Conservation (phyloP, 1,140 invertebrate genomes). For the Chelonus insularis region DNA sequence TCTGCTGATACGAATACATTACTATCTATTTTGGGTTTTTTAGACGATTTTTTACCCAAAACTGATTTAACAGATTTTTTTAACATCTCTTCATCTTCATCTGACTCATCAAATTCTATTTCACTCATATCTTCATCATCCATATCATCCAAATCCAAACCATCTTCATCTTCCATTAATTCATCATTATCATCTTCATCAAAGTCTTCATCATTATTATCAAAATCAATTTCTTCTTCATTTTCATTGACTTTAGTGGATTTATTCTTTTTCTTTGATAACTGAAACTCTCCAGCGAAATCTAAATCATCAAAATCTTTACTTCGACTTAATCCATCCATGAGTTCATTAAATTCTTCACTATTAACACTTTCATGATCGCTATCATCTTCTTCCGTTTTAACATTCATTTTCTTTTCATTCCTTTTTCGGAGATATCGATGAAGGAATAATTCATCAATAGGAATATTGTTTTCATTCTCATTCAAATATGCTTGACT, state of each 20-base stretch:
- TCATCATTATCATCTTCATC: slow-evolving; percentile 42
- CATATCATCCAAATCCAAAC: slow-evolving; percentile 38
- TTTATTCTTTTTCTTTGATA: slow-evolving; percentile 37
- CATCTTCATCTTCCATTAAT: slow-evolving; percentile 29
- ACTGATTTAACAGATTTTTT: slow-evolving; percentile 16
- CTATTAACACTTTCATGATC: slow-evolving; percentile 83
- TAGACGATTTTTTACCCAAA: slow-evolving; percentile 17
- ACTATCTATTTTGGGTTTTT: slow-evolving; percentile 12
- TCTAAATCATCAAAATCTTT: slow-evolving; percentile 67
- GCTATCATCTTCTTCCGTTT: slow-evolving; percentile 62
- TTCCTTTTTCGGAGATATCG: slow-evolving; percentile 60
- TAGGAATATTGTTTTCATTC: slow-evolving; percentile 71
- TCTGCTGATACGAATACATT: slow-evolving; percentile 70
- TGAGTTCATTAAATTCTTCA: slow-evolving; percentile 86
- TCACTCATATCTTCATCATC: slow-evolving; percentile 41
- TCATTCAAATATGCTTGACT: slow-evolving; percentile 72
- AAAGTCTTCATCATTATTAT: slow-evolving; percentile 39
- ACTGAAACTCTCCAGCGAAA: slow-evolving; percentile 56
- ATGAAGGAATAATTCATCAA: slow-evolving; percentile 82
- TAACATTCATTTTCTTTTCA: slow-evolving; percentile 38
- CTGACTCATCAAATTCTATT: slow-evolving; percentile 33
- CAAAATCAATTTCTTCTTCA: slow-evolving; percentile 49
- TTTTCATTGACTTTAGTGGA: slow-evolving; percentile 42
- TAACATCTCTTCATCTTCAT: slow-evolving; percentile 5
- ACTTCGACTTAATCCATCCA: slow-evolving; percentile 66